Percentiles rank a stretch among this genome's conserved stretches.
Evolutionary conservation across 2,797 vertebrate genomes (phyloP).

Genomic region (Oreochromis grahami): DNA sequence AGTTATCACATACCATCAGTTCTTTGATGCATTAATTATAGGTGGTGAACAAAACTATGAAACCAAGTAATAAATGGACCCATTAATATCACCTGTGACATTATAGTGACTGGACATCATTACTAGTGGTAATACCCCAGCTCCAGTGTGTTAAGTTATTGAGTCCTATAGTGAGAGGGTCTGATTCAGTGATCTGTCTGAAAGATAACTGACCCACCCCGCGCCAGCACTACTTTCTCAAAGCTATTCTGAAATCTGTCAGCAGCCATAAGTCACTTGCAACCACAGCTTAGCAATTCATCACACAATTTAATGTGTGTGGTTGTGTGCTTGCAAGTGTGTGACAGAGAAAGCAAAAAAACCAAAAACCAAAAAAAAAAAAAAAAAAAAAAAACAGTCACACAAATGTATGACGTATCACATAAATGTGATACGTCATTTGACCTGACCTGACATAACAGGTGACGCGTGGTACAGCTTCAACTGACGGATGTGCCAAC

Average conservation of each 20-base stretch:
- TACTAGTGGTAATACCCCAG: background rate
- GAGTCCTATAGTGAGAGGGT: constrained; percentile 6
- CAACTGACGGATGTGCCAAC: background rate
- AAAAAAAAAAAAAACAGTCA: background rate
- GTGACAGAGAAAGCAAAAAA: background rate
- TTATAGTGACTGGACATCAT: background rate
- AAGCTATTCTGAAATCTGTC: constrained; percentile 54
- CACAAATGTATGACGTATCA: background rate
- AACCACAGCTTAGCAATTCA: constrained; percentile 25
- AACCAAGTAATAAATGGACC: background rate
- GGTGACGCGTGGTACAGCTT: background rate
- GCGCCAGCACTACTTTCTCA: constrained; percentile 49
- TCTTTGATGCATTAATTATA: background rate
- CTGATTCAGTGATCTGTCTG: constrained; percentile 44
- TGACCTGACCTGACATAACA: background rate
- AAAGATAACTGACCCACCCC: constrained; percentile 34
- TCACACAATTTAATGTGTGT: constrained; percentile 41
- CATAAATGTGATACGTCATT: constrained; percentile 25
- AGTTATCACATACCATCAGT: background rate
- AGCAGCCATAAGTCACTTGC: constrained; percentile 43
- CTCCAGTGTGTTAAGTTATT: background rate
- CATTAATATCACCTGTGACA: background rate
- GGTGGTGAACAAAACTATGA: background rate
- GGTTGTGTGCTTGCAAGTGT: constrained; percentile 26
- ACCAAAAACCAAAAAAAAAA: too few relatives aligned